A percentile compares a stretch with the other conserved stretches of the same genome.
phyloP scores from a whole-genome alignment of 2,113 vertebrate genomes.

The Atlantisia rogersi region DNA sequence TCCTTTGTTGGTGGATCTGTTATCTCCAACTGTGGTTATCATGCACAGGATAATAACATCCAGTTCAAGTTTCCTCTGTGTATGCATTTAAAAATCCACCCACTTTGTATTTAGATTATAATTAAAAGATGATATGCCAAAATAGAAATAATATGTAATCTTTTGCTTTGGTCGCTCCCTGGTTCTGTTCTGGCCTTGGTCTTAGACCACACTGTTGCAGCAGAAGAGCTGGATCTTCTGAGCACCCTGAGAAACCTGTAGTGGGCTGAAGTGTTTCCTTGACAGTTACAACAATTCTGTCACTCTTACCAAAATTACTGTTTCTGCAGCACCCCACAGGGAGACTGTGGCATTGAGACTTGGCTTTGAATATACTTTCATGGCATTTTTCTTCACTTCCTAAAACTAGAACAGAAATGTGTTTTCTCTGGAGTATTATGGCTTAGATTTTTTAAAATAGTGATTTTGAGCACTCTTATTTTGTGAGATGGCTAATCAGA shows the following conservation, averaged over 20 bases:
- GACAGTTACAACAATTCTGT: not conserved
- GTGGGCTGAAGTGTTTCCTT: not conserved
- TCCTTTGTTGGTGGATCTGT: not conserved
- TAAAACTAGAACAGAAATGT: not conserved
- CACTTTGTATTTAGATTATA: not conserved
- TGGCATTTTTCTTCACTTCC: not conserved
- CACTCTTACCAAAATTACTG: conserved; percentile 10
- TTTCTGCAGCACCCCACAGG: not conserved
- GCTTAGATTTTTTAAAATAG: not conserved
- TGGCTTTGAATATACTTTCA: not conserved
- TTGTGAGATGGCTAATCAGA: not conserved
- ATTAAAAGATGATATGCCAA: not conserved
- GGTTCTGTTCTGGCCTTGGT: not conserved
- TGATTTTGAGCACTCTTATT: not conserved
- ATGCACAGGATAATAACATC: not conserved
- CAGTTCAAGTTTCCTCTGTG: not conserved
- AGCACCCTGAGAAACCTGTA: not conserved
- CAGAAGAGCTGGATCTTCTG: not conserved
- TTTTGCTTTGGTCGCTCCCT: not conserved
- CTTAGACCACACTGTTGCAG: not conserved
- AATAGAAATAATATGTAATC: not conserved
- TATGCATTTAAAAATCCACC: not conserved
- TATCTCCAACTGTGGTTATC: not conserved
- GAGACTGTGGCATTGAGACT: not conserved
- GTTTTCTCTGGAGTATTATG: not conserved